Conservation (phyloP, 2,113 vertebrate species). For the Megalops atlanticus region DNA sequence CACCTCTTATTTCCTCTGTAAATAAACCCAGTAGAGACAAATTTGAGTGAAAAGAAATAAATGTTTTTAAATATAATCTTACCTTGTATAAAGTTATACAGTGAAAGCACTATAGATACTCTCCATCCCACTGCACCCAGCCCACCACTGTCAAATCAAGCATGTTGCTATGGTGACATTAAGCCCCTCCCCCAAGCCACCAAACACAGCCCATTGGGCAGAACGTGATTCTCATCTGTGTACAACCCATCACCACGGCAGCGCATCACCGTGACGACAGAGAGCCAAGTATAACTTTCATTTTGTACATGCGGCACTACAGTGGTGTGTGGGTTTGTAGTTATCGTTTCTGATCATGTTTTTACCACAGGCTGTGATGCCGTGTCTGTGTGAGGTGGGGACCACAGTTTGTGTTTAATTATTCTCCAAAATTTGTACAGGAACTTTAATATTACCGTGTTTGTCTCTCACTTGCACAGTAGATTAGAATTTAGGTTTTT, state of each 20-base stretch:
- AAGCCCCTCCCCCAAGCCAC: not conserved
- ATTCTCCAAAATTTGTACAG: conserved; percentile 66
- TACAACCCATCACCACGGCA: too few species aligned
- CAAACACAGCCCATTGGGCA: not conserved
- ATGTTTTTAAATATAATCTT: conserved; percentile 16
- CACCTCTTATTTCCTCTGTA: conserved; percentile 15
- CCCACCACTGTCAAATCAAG: not conserved
- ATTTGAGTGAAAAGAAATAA: not conserved
- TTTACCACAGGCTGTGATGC: conserved; percentile 46
- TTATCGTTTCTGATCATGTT: conserved; percentile 12
- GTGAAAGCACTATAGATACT: conserved; percentile 1
- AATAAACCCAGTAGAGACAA: conserved; percentile 24
- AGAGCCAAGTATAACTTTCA: not conserved
- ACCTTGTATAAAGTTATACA: not conserved
- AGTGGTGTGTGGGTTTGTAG: not conserved
- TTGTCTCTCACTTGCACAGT: conserved; percentile 74
- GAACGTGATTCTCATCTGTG: too few species aligned
- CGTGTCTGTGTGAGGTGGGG: conserved; percentile 47
- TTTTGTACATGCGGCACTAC: conserved; percentile 30
- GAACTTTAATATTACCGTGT: conserved; percentile 57
- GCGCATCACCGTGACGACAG: not conserved
- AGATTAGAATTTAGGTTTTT: conserved; percentile 63
- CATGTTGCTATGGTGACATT: too few species aligned
- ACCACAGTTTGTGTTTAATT: conserved; percentile 47
- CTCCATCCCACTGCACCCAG: not conserved